Evolutionary conservation across 1,140 invertebrate species (phyloP), one percentile per base, ranked within the genome.

Genomic region (Papilio polytes): DNA sequence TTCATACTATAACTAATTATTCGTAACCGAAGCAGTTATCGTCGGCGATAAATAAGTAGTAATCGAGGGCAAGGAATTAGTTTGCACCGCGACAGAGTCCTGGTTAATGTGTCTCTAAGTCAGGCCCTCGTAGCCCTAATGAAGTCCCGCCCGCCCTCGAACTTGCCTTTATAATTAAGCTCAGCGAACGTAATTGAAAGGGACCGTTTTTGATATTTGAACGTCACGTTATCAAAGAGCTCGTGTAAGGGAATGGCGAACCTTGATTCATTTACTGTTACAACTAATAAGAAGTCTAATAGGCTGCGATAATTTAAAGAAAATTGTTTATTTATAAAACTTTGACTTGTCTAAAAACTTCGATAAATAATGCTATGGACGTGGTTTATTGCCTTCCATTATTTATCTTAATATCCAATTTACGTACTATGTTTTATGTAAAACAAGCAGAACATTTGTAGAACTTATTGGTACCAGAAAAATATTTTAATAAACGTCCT

Each of bases 131-230:
- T 56, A 80, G 80, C 70, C 84, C 82, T 85, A 86, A 89, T 87
- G 85, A 88, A 87, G 73, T 80, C 44, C 81, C 80, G 81, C 80
- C 78, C 41, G 74, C 74, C 63, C 81, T 46, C 83, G 44, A 74
- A 78, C 56, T 78, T 78, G 76, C 53, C 76, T 78, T 85, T 89
- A 86, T 89, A 91, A 91, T 91, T 91, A 91, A 87, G 86, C 66
- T 78, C 70, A 80, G 74, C 53, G 80, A 82, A 82, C 87, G 86
- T 91, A 89, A 91, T 88, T 89, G 87, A 86, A 91, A 86, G 86
- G 86, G 80, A 78, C 82, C 84, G 87, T 83, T 85, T 87, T 83
- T 86, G 85, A 87, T 87, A 89, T 90, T 88, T 85, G 87, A 90
- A 90, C 86, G 86, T 84, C 80, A 84, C 85, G 80, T 83, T 74